Conservation (phyloP, 1,140 invertebrate genomes). For the Coenobita brevimanus region DNA sequence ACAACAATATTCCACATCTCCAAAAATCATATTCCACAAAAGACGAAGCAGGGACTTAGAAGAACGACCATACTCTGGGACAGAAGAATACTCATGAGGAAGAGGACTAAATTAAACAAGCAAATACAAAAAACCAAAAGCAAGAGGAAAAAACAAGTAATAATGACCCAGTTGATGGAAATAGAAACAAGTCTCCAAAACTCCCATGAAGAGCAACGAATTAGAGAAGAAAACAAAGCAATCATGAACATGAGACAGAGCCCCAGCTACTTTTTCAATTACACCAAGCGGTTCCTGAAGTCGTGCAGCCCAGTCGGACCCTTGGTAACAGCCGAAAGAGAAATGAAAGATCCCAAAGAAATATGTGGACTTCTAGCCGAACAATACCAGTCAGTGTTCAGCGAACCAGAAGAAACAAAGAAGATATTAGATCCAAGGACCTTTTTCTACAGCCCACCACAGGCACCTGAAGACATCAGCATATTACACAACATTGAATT, state of each 20-base stretch:
- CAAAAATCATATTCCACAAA: constrained; percentile 2
- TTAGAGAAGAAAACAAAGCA: neutral
- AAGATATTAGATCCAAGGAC: neutral
- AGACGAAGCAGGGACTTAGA: neutral
- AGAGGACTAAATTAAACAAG: neutral
- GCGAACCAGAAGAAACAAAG: neutral
- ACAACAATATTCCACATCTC: neutral
- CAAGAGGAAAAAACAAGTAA: constrained; percentile 3
- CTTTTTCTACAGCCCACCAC: neutral
- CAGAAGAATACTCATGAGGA: constrained; percentile 1
- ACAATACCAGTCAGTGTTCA: neutral
- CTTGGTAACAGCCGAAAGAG: neutral
- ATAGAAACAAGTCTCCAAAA: neutral
- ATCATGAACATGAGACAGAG: neutral
- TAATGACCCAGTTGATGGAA: neutral
- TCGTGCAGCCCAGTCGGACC: neutral
- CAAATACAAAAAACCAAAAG: neutral
- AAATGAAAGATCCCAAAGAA: neutral
- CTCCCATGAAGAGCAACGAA: too few relatives aligned
- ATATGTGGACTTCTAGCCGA: neutral
- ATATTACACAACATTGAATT: neutral
- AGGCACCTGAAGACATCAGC: neutral
- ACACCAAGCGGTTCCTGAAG: neutral
- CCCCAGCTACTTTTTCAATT: neutral
- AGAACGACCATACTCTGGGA: neutral